phyloP scores from a whole-genome alignment of 2,797 vertebrate species.

The Lacerta agilis region DNA sequence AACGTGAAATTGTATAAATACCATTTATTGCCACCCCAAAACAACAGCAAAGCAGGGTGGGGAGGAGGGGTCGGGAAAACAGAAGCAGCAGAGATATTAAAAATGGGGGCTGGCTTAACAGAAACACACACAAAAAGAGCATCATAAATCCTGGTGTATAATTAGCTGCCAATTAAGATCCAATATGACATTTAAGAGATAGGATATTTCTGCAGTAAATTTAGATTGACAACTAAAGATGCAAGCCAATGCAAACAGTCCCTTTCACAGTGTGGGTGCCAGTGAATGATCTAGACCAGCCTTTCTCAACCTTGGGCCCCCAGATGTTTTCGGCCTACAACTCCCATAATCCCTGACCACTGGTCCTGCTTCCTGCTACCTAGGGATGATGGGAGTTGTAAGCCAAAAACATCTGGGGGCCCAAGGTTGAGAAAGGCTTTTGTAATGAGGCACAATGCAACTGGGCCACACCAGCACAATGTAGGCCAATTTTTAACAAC shows the following conservation, averaged over 20 bases:
- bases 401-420: no score
- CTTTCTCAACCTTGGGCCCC: no score
- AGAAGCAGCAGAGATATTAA: background rate
- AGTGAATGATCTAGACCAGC: no score
- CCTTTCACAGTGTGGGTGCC: no score
- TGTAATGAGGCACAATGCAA: background rate
- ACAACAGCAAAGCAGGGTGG: background rate
- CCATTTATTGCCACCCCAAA: background rate
- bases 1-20: background rate
- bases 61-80: background rate
- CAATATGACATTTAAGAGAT: background rate
- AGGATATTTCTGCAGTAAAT: background rate
- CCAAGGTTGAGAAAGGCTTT: background rate
- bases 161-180: background rate
- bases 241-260: background rate
- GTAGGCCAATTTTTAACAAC: background rate
- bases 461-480: background rate
- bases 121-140: background rate
- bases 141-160: background rate
- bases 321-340: no score
- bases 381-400: no score
- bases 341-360: no score
- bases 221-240: background rate
- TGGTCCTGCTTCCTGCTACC: no score
- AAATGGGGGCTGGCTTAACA: background rate